Percentiles rank a stretch among this genome's conserved stretches.
These are phyloP conservation scores for Entomobrya multifasciata DNA, from an alignment of 2,888 invertebrate genomes.

Conservation along the genomic window DNA sequence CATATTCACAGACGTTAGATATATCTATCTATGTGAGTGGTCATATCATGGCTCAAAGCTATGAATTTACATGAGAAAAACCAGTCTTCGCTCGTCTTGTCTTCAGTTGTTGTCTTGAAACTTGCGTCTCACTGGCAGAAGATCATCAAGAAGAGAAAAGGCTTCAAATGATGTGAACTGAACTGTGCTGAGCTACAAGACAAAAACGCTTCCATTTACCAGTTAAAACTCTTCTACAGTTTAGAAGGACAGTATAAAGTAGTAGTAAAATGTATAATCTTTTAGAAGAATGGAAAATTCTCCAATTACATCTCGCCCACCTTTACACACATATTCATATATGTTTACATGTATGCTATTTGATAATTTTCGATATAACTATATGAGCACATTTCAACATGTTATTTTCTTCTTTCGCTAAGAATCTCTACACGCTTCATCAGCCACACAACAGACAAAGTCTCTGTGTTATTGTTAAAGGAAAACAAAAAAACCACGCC, in stretches of 20 bases:
- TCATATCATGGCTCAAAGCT: slow-evolving; percentile 56
- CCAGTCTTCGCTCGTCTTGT: slow-evolving; percentile 49
- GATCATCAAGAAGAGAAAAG: background rate
- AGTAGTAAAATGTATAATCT: background rate
- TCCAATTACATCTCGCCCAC: slow-evolving; percentile 47
- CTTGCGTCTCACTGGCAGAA: slow-evolving; percentile 21
- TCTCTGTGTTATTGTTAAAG: slow-evolving; percentile 27
- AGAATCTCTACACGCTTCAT: slow-evolving; percentile 21
- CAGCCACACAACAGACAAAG: slow-evolving; percentile 23
- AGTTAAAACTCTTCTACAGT: slow-evolving; percentile 18
- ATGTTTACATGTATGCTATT: background rate
- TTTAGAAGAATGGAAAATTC: slow-evolving; percentile 7
- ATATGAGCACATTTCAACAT: slow-evolving; percentile 17
- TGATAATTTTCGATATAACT: background rate
- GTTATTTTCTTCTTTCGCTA: slow-evolving; percentile 15
- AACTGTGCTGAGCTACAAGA: background rate
- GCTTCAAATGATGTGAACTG: background rate
- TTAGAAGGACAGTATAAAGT: background rate
- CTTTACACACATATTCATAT: slow-evolving; percentile 14
- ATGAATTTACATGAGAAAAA: slow-evolving; percentile 70
- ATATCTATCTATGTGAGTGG: background rate
- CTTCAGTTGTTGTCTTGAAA: background rate
- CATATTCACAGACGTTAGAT: background rate
- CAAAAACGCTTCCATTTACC: slow-evolving; percentile 7
- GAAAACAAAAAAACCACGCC: slow-evolving; percentile 59